Conservation (phyloP, 2,888 invertebrate genomes). For the Pristionchus arcanus region DNA sequence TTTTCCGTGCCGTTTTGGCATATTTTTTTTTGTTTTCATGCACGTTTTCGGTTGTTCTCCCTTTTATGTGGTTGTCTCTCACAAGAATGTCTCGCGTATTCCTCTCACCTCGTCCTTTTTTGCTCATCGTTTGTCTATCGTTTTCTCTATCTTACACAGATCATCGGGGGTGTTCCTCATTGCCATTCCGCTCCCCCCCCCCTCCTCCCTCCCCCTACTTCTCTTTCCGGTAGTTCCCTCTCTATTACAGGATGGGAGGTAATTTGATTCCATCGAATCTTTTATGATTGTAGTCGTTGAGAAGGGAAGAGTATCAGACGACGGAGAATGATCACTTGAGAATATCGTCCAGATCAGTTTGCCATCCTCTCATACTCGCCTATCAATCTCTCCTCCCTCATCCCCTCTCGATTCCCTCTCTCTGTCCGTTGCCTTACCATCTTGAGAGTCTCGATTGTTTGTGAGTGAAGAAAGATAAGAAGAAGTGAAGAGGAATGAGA, state of each 20-base stretch:
- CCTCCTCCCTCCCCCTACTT: not conserved
- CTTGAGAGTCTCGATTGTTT: slow-evolving; percentile 34
- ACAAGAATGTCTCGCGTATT: not conserved
- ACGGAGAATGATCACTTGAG: not conserved
- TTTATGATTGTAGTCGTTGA: not conserved
- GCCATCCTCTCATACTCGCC: slow-evolving; percentile 25
- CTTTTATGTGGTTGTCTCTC: not conserved
- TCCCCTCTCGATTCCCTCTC: not conserved
- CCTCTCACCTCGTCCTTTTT: slow-evolving; percentile 8
- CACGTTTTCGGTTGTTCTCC: not conserved
- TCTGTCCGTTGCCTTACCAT: slow-evolving; percentile 8
- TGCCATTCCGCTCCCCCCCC: not conserved
- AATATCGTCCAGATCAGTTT: slow-evolving; percentile 25
- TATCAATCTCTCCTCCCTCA: not conserved
- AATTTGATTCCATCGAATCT: not conserved
- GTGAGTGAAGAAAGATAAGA: slow-evolving; percentile 27
- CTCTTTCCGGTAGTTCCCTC: slow-evolving; percentile 26
- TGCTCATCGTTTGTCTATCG: slow-evolving; percentile 31
- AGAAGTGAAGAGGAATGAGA: slow-evolving; percentile 3
- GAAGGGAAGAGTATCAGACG: slow-evolving; percentile 8
- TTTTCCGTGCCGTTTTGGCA: not conserved
- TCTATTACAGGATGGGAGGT: slow-evolving; percentile 18
- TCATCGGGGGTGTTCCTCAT: slow-evolving; percentile 17
- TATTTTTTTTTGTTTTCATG: not conserved
- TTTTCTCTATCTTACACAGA: not conserved